Percentiles rank a stretch among this genome's conserved stretches.
These are phyloP conservation scores for Sarcophaga rosellei DNA, from an alignment of 2,888 invertebrate species.

Conservation along the genomic window DNA sequence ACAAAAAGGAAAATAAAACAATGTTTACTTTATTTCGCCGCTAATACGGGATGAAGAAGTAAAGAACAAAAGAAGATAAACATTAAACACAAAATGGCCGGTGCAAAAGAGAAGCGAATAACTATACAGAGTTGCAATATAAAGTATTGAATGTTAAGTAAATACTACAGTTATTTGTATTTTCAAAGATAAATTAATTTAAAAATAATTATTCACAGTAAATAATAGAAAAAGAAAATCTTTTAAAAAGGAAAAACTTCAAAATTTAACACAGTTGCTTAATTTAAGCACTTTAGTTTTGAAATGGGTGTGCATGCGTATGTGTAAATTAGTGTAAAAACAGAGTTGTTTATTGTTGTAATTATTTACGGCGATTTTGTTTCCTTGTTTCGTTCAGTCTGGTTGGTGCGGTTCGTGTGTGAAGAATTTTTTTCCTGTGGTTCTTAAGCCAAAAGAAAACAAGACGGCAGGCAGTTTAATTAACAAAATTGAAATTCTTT, in stretches of 20 bases:
- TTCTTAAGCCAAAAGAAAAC: constrained; percentile 6
- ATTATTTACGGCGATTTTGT: constrained; percentile 31
- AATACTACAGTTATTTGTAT: neutral
- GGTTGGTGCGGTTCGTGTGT: constrained; percentile 66
- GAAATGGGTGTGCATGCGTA: neutral
- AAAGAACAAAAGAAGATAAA: constrained; percentile 18
- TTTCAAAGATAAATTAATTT: neutral
- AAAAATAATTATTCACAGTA: neutral
- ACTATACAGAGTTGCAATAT: constrained; percentile 9
- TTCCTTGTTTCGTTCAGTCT: constrained; percentile 59
- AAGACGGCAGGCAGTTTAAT: constrained; percentile 30
- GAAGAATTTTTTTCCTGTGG: constrained; percentile 58
- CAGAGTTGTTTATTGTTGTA: constrained; percentile 51
- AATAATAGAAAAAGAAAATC: neutral
- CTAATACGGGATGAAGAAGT: constrained; percentile 1
- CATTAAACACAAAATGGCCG: constrained; percentile 52
- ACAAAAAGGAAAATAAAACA: neutral
- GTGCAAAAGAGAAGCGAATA: constrained; percentile 11
- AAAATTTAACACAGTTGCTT: neutral
- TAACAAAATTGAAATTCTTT: constrained; percentile 40
- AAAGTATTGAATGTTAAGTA: neutral
- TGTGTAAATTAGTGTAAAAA: neutral
- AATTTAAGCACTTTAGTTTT: neutral
- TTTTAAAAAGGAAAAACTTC: neutral
- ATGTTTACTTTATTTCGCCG: constrained; percentile 29